phyloP scores from a whole-genome alignment of 2,888 invertebrate species.

The Campoplex nolae region DNA sequence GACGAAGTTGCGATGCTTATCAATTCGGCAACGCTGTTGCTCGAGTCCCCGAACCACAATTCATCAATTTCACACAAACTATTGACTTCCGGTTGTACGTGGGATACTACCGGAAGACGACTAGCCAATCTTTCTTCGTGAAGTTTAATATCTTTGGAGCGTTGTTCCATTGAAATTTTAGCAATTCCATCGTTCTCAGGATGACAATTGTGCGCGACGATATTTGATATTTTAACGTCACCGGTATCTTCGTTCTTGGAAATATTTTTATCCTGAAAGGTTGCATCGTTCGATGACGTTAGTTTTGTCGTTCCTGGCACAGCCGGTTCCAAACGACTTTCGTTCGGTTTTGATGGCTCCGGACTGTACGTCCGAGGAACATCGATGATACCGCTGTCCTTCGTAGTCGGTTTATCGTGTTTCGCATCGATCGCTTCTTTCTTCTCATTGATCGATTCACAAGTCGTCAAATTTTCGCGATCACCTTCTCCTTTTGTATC shows the following conservation, averaged over 20 bases:
- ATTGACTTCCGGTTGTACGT: neutral
- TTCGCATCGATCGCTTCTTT: constrained; percentile 48
- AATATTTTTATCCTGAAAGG: constrained; percentile 55
- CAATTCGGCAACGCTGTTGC: constrained; percentile 10
- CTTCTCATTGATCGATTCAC: constrained; percentile 21
- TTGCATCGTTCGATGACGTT: constrained; percentile 1
- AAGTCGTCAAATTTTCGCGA: constrained; percentile 2
- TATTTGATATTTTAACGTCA: constrained; percentile 27
- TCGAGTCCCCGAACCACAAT: constrained; percentile 11
- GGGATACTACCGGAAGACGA: constrained; percentile 5
- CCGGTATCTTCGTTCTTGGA: constrained; percentile 46
- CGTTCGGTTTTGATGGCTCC: constrained; percentile 77
- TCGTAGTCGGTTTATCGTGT: constrained; percentile 11
- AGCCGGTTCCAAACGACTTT: constrained; percentile 77
- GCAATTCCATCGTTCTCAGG: constrained; percentile 18
- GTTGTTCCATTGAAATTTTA: constrained; percentile 14
- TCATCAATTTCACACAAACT: constrained; percentile 5
- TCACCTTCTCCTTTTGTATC: constrained; percentile 56
- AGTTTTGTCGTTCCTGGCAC: constrained; percentile 67
- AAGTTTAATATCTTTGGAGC: neutral
- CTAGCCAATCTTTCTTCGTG: neutral
- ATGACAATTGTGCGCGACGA: neutral
- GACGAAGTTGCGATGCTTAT: constrained; percentile 9
- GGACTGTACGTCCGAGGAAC: constrained; percentile 54
- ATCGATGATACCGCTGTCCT: constrained; percentile 37